phyloP scores from a whole-genome alignment of 2,888 invertebrate genomes.

The Danaus chrysippus region DNA sequence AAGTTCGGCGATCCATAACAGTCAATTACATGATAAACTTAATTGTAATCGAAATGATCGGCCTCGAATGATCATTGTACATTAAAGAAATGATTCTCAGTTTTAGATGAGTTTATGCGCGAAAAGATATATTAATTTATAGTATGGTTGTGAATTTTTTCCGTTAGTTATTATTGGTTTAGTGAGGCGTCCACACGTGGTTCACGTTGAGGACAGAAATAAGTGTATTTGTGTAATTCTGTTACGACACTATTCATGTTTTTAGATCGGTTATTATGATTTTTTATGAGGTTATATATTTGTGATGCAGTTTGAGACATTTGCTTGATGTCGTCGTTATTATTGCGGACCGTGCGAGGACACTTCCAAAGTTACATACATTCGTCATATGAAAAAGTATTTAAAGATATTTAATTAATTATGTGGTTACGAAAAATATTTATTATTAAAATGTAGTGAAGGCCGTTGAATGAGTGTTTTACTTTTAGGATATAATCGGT shows the following conservation, averaged over 20 bases:
- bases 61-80: conserved; percentile 31
- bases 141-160: conserved; percentile 21
- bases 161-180: conserved; percentile 58
- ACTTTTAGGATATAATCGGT: conserved; percentile 28
- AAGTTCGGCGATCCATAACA: conserved; percentile 56
- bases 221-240: conserved; percentile 28
- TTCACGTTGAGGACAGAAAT: conserved; percentile 23
- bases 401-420: background rate
- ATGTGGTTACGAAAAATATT: conserved; percentile 15
- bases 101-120: conserved; percentile 19
- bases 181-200: conserved; percentile 43
- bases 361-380: background rate
- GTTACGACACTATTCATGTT: conserved; percentile 30
- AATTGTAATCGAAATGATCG: conserved; percentile 46
- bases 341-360: background rate
- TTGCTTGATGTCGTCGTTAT: conserved; percentile 11
- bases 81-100: conserved; percentile 6
- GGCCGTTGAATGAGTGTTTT: conserved; percentile 29
- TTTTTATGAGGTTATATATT: conserved; percentile 29
- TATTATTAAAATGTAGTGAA: conserved; percentile 21
- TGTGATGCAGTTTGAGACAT: conserved; percentile 11
- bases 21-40: conserved; percentile 39
- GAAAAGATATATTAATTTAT: conserved; percentile 14
- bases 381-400: background rate
- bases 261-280: conserved; percentile 29